Conservation (phyloP, 2,888 invertebrate species). For the Ceramica pisi region DNA sequence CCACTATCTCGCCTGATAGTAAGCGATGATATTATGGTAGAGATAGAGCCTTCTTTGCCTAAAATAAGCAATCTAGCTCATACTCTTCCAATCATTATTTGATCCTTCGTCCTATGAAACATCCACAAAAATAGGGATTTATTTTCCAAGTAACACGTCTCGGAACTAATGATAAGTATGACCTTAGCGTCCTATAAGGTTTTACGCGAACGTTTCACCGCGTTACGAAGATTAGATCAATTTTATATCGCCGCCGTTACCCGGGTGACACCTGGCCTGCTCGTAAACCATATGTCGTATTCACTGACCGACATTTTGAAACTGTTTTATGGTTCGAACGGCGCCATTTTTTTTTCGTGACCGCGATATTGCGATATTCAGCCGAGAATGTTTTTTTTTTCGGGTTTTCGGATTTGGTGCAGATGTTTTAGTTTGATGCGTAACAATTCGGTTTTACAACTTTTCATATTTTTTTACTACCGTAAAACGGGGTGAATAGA, state of each 20-base stretch:
- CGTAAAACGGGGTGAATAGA: background rate
- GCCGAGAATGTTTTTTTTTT: slow-evolving; percentile 39
- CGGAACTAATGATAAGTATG: slow-evolving; percentile 50
- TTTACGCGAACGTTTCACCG: slow-evolving; percentile 61
- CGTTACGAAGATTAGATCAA: slow-evolving; percentile 68
- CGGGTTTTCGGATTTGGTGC: slow-evolving; percentile 16
- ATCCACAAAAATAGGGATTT: slow-evolving; percentile 7
- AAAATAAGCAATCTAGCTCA: background rate
- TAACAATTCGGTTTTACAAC: background rate
- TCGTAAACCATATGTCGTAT: slow-evolving; percentile 69
- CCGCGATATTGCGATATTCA: slow-evolving; percentile 53
- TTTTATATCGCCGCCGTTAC: slow-evolving; percentile 66
- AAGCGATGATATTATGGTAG: background rate
- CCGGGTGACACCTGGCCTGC: slow-evolving; percentile 59
- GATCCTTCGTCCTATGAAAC: background rate
- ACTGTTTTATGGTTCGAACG: slow-evolving; percentile 65
- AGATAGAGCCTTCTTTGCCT: background rate
- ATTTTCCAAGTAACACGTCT: slow-evolving; percentile 40
- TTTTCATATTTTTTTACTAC: background rate
- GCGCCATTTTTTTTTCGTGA: slow-evolving; percentile 58
- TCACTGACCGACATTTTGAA: slow-evolving; percentile 76
- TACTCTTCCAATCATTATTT: background rate
- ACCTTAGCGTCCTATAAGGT: slow-evolving; percentile 51
- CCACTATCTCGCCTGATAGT: background rate
- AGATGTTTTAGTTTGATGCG: slow-evolving; percentile 32